phyloP scores from a whole-genome alignment of 2,888 invertebrate species.

The Netelia inedita region DNA sequence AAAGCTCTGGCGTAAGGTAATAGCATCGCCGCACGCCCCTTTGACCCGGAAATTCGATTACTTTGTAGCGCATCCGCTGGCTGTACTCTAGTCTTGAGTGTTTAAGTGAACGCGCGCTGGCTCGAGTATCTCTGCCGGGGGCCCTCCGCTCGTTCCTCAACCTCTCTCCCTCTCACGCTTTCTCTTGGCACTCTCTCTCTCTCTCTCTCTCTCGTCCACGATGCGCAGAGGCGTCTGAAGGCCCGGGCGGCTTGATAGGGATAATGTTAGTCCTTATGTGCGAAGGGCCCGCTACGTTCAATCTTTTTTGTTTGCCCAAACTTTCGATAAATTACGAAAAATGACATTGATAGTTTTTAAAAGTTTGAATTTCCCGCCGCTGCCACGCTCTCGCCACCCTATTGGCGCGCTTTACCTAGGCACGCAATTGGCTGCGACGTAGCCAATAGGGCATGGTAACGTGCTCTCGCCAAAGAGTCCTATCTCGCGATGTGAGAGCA shows the following conservation, averaged over 20 bases:
- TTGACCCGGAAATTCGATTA: slow-evolving; percentile 82
- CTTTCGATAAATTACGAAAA: too few relatives aligned
- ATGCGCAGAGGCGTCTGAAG: background rate
- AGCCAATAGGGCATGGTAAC: too few relatives aligned
- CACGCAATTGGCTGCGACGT: too few relatives aligned
- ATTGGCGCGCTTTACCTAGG: too few relatives aligned
- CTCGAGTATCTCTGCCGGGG: slow-evolving; percentile 62
- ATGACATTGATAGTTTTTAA: too few relatives aligned
- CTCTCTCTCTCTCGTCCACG: background rate
- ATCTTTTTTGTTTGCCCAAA: background rate
- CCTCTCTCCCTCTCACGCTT: slow-evolving; percentile 5
- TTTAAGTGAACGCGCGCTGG: slow-evolving; percentile 65
- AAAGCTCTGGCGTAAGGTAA: slow-evolving; percentile 76
- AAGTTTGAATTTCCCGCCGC: too few relatives aligned
- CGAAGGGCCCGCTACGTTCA: slow-evolving; percentile 7
- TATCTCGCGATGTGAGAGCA: too few relatives aligned
- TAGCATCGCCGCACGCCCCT: slow-evolving; percentile 78
- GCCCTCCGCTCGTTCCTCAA: slow-evolving; percentile 41
- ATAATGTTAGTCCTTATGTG: slow-evolving; percentile 25
- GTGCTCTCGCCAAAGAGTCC: too few relatives aligned
- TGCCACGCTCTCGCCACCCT: too few relatives aligned
- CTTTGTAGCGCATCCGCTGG: slow-evolving; percentile 76
- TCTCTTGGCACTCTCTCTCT: background rate
- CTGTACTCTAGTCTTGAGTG: slow-evolving; percentile 68
- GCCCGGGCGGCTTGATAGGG: background rate